These are phyloP conservation scores for Thelaira solivaga DNA, from an alignment of 2,888 invertebrate genomes.

Conservation along the genomic window DNA sequence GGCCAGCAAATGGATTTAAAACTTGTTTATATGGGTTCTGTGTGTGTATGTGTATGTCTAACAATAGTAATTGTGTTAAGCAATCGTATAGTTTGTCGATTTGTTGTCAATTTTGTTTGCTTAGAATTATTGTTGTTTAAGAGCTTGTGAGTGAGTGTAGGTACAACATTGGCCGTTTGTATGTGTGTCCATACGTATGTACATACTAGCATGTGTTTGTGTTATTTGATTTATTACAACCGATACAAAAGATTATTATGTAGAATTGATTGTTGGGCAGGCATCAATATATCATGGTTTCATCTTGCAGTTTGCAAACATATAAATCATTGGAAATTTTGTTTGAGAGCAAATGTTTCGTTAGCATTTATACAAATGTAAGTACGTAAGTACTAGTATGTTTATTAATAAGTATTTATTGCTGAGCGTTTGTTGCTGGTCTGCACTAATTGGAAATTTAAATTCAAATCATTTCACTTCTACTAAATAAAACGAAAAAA, in stretches of 20 bases:
- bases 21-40: background rate
- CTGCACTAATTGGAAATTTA: constrained; percentile 51
- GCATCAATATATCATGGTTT: constrained; percentile 61
- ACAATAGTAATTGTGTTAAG: background rate
- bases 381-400: background rate
- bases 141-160: constrained; percentile 8
- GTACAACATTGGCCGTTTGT: too few relatives aligned
- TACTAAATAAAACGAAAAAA: background rate
- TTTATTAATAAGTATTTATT: constrained; percentile 3
- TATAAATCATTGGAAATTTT: constrained; percentile 54
- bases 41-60: background rate
- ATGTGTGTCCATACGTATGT: background rate
- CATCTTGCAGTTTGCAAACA: constrained; percentile 48
- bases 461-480: background rate
- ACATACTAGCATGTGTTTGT: constrained; percentile 3
- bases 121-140: background rate
- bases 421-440: background rate
- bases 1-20: constrained; percentile 34
- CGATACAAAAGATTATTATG: constrained; percentile 57
- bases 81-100: constrained; percentile 23
- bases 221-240: constrained; percentile 58
- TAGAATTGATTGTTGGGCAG: constrained; percentile 60
- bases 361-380: background rate
- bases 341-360: constrained; percentile 1
- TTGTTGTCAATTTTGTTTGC: constrained; percentile 36